Base-by-base conservation (phyloP, 2,113 vertebrate species). In the Melanotaenia duboulayi region DNA sequence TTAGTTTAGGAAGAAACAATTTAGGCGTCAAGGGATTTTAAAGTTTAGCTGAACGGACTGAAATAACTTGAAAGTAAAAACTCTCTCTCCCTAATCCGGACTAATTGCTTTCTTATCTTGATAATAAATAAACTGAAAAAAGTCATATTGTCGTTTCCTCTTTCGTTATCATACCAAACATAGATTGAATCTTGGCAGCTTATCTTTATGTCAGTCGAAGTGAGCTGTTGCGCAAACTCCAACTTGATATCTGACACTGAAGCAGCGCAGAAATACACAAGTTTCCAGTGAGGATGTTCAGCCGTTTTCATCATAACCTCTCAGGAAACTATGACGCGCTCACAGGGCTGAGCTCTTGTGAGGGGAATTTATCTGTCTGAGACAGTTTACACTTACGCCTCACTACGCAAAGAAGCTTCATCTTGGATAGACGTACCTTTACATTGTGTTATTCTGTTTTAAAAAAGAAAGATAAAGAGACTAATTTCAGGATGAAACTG, bases 301-400 rank as follows among this genome's bases (percentile, higher is more conserved):
- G 28, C 54, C 46, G 50, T 24, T 82, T 72, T 59, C 39, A 64
- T 9, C 49, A 69, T 65, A 65, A 74, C 72, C 17, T 54, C 80
- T 81, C 68, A 92, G 91, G 90, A 92, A 93, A 88, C 85, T 81
- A 54, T 94, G 92, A 94, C 92, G 92, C 89, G 85, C 20, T 57
- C 23, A 11, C 76, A 80, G 91, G 92, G 93, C 84, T 87, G 91
- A 90, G 82, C 91, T 90, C 64, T 35, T 56, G 12, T 5, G 22
- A 44, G 57, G 63, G 69, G 77, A 78, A 71, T 80, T 72, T 50
- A 51, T 12, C 48, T 51, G 50, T 70, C 65, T 25, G 11, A 66
- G 28, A 1, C 68, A 64, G 11, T 61, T 83, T 8, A 52, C 55
- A 24, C n/a, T 55, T 22, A 5, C 28, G 32, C 69, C 57, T 81